A percentile compares a stretch with the other conserved stretches of the same genome.
phyloP scores from a whole-genome alignment of 2,888 invertebrate genomes.

The Philhelius pedissequus region DNA sequence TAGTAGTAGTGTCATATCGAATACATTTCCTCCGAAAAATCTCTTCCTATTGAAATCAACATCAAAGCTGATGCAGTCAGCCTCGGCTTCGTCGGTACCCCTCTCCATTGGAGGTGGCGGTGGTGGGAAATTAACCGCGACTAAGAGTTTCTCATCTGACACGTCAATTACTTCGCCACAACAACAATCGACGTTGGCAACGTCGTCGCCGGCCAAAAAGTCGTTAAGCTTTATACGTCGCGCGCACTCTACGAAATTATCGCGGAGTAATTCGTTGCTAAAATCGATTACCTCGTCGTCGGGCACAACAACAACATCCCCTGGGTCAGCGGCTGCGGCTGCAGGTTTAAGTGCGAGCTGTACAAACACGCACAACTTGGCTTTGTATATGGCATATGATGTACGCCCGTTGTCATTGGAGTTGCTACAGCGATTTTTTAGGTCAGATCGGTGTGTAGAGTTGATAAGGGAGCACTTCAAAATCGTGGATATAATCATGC shows the following conservation, averaged over 20 bases:
- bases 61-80: slow-evolving; percentile 71
- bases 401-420: slow-evolving; percentile 76
- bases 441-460: slow-evolving; percentile 76
- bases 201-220: slow-evolving; percentile 80
- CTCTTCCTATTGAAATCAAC: slow-evolving; percentile 78
- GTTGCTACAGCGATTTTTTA: slow-evolving; percentile 76
- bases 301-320: slow-evolving; percentile 14
- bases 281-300: slow-evolving; percentile 80
- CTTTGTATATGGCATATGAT: slow-evolving; percentile 75
- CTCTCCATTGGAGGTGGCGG: slow-evolving; percentile 40
- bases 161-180: slow-evolving; percentile 68
- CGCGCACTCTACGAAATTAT: slow-evolving; percentile 86
- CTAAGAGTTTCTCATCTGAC: slow-evolving; percentile 70
- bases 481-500: slow-evolving; percentile 72
- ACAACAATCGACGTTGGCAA: slow-evolving; percentile 74
- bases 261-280: slow-evolving; percentile 83
- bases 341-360: slow-evolving; percentile 30
- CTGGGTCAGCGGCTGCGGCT: slow-evolving; percentile 30
- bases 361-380: slow-evolving; percentile 45
- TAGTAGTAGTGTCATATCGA: slow-evolving; percentile 72
- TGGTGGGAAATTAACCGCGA: slow-evolving; percentile 61
- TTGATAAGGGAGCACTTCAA: slow-evolving; percentile 77
- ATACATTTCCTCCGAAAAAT: slow-evolving; percentile 79
- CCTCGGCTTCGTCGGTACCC: slow-evolving; percentile 63
- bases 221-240: slow-evolving; percentile 84